Base-by-base conservation (phyloP, 2,113 vertebrate genomes). In the Tachycineta bicolor region DNA sequence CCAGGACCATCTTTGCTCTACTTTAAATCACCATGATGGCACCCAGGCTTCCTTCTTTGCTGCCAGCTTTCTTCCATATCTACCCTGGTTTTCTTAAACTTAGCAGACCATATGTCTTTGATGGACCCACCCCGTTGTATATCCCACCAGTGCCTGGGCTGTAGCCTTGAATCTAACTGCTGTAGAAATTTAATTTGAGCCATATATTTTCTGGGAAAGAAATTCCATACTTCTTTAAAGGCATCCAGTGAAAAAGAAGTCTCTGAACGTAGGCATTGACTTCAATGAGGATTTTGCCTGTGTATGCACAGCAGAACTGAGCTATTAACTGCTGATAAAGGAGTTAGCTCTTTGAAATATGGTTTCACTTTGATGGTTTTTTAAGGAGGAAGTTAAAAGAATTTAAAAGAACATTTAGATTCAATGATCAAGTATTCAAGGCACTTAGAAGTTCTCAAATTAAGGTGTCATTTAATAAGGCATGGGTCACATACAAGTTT, bases 281-380 rank as follows among this genome's bases (percentile, higher is more conserved):
- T 89, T 91, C 87, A 89, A 1, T 41, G 25, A 89, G 49, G 43
- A 56, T 76, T 91, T 84, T 94, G 58, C 50, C 69, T 33, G 53
- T 0, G 20, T 94, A 39, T 80, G 75, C 92, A 77, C 55, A 83
- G 55, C 75, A 94, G 90, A 93, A 62, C 67, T 28, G 67, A 79
- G 53, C 75, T 92, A 89, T 73, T 93, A 93, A 89, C 58, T 91
- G 93, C 70, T 94, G 94, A 91, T 93, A 78, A 93, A 94, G 70
- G 63, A 82, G 46, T 53, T 53, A 67, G 29, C 3, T 77, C 82
- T 94, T 93, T 94, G 81, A 93, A 96, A 94, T 75, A 59, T 4
- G 34, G 41, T 83, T 86, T n/a, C 43, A 50, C 92, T 94, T 96
- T 95, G 88, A 88, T 92, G 53, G 1, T 52, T 89, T 91, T 90